A percentile compares a stretch with the other conserved stretches of the same genome.
phyloP scores from a whole-genome alignment of 1,140 invertebrate genomes.

The Oreohelix idahoensis region DNA sequence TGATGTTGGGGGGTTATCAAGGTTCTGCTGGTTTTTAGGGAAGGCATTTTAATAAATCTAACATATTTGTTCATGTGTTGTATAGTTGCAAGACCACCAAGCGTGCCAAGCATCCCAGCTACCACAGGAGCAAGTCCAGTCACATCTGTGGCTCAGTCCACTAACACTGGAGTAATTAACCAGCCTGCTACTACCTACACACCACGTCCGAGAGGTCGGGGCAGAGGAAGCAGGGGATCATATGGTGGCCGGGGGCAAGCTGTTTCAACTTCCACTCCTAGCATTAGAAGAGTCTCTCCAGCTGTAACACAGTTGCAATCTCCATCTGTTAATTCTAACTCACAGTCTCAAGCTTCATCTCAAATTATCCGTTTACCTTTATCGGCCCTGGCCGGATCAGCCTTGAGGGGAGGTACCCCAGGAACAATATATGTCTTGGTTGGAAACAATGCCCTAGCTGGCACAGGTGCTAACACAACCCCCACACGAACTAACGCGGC shows the following conservation, averaged over 20 bases:
- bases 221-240: constrained; percentile 22
- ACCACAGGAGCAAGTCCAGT: neutral
- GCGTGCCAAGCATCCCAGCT: neutral
- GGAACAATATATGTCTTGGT: constrained; percentile 9
- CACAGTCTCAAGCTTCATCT: neutral
- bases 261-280: neutral
- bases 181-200: constrained; percentile 14
- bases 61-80: no score
- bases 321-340: neutral
- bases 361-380: constrained; percentile 29
- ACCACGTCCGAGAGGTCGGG: constrained; percentile 1
- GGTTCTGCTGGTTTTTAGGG: no score
- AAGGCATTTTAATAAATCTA: no score
- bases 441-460: neutral
- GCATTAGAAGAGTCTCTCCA: neutral
- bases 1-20: no score
- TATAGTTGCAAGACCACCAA: no score
- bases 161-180: neutral
- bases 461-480: neutral
- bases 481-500: neutral
- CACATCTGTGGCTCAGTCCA: neutral
- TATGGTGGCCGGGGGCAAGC: neutral
- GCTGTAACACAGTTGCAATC: neutral
- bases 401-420: neutral
- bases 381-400: neutral